These are phyloP conservation scores for Stenolophus ochropezus DNA, from an alignment of 2,888 invertebrate species.

Conservation along the genomic window DNA sequence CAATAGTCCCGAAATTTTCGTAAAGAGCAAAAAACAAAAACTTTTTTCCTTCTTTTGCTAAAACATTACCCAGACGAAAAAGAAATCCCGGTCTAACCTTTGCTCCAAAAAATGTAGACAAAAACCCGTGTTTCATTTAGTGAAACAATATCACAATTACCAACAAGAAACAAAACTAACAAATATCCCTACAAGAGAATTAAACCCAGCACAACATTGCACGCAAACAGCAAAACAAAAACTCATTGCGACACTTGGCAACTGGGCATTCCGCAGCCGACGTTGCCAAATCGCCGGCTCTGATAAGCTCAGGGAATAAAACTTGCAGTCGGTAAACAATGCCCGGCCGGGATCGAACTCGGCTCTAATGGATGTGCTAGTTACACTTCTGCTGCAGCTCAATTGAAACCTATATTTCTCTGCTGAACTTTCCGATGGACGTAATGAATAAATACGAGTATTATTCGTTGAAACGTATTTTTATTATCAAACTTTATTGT, in stretches of 20 bases:
- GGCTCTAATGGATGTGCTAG: conserved; percentile 12
- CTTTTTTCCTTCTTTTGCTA: background rate
- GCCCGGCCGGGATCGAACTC: conserved; percentile 7
- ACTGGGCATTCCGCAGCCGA: conserved; percentile 9
- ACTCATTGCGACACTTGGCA: conserved; percentile 18
- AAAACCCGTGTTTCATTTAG: conserved; percentile 15
- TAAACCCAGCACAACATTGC: conserved; percentile 2
- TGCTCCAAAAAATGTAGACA: background rate
- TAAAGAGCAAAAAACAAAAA: background rate
- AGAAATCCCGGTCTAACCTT: background rate
- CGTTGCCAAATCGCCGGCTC: conserved; percentile 19
- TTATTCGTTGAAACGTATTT: conserved; percentile 34
- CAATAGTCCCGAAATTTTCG: background rate
- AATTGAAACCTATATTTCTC: no score
- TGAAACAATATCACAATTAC: conserved; percentile 31
- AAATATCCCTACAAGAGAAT: conserved; percentile 23
- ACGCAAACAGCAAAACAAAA: conserved; percentile 2
- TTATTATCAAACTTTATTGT: conserved; percentile 37
- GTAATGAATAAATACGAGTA: conserved; percentile 41
- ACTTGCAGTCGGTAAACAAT: conserved; percentile 37
- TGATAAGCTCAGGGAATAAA: conserved; percentile 39
- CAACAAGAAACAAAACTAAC: conserved; percentile 32
- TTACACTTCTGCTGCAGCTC: conserved; percentile 23
- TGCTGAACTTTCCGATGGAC: conserved; percentile 21
- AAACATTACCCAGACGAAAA: background rate